phyloP scores from a whole-genome alignment of 2,797 vertebrate genomes.

The Gadopsis marmoratus region DNA sequence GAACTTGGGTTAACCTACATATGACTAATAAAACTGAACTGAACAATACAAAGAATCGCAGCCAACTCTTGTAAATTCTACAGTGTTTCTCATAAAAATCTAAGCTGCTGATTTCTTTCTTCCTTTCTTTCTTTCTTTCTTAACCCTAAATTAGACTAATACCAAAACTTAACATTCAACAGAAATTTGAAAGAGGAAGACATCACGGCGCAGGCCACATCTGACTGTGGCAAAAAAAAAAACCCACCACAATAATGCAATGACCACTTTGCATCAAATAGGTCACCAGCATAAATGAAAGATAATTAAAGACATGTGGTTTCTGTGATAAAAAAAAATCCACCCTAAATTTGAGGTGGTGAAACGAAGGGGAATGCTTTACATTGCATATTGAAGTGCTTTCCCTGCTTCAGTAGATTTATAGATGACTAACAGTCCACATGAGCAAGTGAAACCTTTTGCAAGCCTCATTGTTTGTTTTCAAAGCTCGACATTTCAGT shows the following conservation, averaged over 20 bases:
- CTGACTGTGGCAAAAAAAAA: constrained; percentile 3
- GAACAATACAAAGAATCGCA: not conserved
- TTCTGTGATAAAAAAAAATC: constrained; percentile 16
- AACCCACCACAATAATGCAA: constrained; percentile 9
- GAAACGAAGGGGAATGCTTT: constrained; percentile 23
- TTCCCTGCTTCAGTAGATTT: constrained; percentile 2
- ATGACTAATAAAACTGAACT: too few species aligned
- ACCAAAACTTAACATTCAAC: not conserved
- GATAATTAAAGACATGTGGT: constrained; percentile 23
- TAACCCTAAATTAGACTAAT: not conserved
- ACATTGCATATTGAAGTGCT: constrained; percentile 18
- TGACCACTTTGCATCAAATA: not conserved
- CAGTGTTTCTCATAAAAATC: not conserved
- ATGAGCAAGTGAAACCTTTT: constrained; percentile 20
- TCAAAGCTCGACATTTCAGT: constrained; percentile 33
- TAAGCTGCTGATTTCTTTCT: not conserved
- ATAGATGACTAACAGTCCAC: constrained; percentile 17
- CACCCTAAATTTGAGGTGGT: constrained; percentile 19
- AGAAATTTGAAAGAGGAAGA: not conserved
- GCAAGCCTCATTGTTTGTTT: constrained; percentile 45
- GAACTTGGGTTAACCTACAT: too few species aligned
- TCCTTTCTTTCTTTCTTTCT: not conserved
- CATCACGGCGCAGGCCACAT: constrained; percentile 6
- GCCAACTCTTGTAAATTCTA: not conserved
- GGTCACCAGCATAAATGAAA: constrained; percentile 14